Evolutionary conservation across 2,113 vertebrate species (phyloP).

Genomic region (Hylia prasina): DNA sequence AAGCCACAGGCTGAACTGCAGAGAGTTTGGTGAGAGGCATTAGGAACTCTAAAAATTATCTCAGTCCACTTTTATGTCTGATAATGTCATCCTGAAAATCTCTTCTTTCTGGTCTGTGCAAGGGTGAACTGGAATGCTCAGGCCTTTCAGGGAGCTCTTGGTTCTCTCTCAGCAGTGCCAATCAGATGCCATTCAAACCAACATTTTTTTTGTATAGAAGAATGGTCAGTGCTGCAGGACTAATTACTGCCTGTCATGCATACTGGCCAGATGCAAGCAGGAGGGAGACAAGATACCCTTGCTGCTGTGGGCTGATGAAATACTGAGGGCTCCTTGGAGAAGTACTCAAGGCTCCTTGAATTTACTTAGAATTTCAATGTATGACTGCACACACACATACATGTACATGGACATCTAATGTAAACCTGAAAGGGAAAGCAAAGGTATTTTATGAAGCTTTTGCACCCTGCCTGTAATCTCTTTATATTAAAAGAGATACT

Average conservation of each 20-base stretch:
- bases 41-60: background rate
- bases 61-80: background rate
- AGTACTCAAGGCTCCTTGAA: background rate
- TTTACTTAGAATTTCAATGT: background rate
- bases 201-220: background rate
- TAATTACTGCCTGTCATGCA: background rate
- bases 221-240: background rate
- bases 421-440: background rate
- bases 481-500: background rate
- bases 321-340: background rate
- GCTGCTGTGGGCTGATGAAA: background rate
- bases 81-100: background rate
- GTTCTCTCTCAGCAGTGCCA: background rate
- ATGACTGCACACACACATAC: background rate
- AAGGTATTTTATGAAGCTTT: background rate
- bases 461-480: background rate
- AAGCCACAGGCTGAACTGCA: background rate
- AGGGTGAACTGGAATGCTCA: background rate
- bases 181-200: slow-evolving; percentile 19
- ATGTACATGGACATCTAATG: background rate
- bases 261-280: background rate
- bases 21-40: background rate
- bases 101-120: background rate
- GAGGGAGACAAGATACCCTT: background rate
- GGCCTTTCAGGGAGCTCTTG: background rate